A percentile compares a stretch with the other conserved stretches of the same genome.
These are phyloP conservation scores for Maniola hyperantus DNA, from an alignment of 2,888 invertebrate species.

Conservation along the genomic window DNA sequence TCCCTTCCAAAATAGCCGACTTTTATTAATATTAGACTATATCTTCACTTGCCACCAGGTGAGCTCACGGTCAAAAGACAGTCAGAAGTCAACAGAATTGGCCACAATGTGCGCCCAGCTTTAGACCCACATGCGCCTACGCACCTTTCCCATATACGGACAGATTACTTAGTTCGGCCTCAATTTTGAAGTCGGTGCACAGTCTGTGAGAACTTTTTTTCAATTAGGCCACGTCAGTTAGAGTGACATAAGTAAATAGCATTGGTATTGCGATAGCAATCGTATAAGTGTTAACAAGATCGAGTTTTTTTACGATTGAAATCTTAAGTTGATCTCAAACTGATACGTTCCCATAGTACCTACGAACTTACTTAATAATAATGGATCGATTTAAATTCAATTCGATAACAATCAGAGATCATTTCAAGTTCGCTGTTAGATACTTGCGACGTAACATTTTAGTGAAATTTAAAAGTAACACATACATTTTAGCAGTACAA, in stretches of 20 bases:
- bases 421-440: neutral
- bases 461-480: too few relatives aligned
- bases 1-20: too few relatives aligned
- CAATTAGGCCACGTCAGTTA: slow-evolving; percentile 38
- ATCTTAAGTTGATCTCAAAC: slow-evolving; percentile 1
- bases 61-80: too few relatives aligned
- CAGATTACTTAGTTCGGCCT: slow-evolving; percentile 52
- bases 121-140: slow-evolving; percentile 58
- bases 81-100: slow-evolving; percentile 21
- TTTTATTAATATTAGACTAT: too few relatives aligned
- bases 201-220: slow-evolving; percentile 41
- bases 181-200: slow-evolving; percentile 43
- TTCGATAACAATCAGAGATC: neutral
- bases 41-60: too few relatives aligned
- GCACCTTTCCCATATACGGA: slow-evolving; percentile 51
- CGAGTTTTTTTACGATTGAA: slow-evolving; percentile 14
- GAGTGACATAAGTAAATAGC: slow-evolving; percentile 39
- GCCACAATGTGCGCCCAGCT: slow-evolving; percentile 40
- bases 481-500: too few relatives aligned
- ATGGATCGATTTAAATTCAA: slow-evolving; percentile 18
- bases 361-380: neutral
- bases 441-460: neutral
- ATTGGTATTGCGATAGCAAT: slow-evolving; percentile 19
- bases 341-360: slow-evolving; percentile 1
- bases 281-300: slow-evolving; percentile 16